Evolutionary conservation across 2,113 vertebrate genomes (phyloP), one percentile per base, ranked within the genome.

Genomic region (Spea bombifrons): DNA sequence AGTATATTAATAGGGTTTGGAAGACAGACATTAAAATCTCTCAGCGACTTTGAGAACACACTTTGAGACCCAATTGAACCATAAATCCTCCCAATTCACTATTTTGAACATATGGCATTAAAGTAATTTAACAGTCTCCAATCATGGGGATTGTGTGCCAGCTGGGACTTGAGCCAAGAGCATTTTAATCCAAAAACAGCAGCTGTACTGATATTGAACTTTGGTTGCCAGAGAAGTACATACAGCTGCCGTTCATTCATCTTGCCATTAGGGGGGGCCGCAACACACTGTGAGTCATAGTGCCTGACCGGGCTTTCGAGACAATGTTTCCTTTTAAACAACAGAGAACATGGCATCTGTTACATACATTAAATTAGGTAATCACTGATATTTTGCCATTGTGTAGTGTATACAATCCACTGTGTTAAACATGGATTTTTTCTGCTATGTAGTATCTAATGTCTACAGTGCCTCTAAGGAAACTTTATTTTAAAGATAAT

Each of bases 61-160:
- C 4, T n/a, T n/a, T 69, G 47, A 76, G 8, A 68, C 52, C n/a
- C 30, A 45, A 30, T 66, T 66, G 17, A n/a, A 10, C 16, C 50
- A 5, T 12, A 13, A 17, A 16, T 7, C 17, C 44, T 55, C 43
- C 47, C 66, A 69, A 69, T 61, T 69, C 17, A 43, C 66, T 61
- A 44, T 61, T 75, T 49, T 69, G 45, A 70, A 49, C 75, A 61
- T 76, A 76, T 69, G 75, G 75, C 53, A 59, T 69, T 69, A 61
- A 61, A 76, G 75, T 76, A 69, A 76, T 76, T 70, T 76, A 69
- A 17, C 66, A 76, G 67, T 48, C 65, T 76, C 53, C 49, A 69
- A 76, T 76, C 66, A 68, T 59, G 61, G 75, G 16, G 45, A 76
- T 30, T 61, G n/a, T 43, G 43, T 43, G 66, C 75, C 66, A 70